Evolutionary conservation across 2,113 vertebrate species (phyloP), one percentile per base, ranked within the genome.

Genomic region (Leptosomus discolor): DNA sequence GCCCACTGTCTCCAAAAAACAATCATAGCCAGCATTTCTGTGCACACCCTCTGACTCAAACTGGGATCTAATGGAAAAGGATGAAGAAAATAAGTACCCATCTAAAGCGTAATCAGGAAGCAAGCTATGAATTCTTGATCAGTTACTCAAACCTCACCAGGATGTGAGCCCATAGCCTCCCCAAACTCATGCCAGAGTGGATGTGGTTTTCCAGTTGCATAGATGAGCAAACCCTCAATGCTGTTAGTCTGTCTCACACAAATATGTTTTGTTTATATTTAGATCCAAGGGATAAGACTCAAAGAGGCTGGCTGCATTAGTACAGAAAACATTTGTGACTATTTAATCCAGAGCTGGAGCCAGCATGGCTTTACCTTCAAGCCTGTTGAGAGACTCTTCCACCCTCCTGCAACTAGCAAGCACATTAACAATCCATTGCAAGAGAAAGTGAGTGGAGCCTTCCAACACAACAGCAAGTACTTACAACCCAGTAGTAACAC

Each of bases 21-120:
- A 2, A 65, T 34, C 46, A 50, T 0, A 77, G 68, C 10, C 34
- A 87, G 34, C 15, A 54, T 36, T 85, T 89, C 64, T 81, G 68
- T 36, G 43, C 69, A 92, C 84, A 61, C 61, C 57, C 81, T 93
- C 74, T 97, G 94, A 96, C 81, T 97, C 91, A 96, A 83, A 43
- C 24, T 12, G 16, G n/a, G 12, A 83, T 50, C 41, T 88, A 92
- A 88, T 22, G 57, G 84, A 79, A 88, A 89, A 88, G 36, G 32
- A 80, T 93, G 81, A 94, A 79, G 60, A 88, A 39, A 82, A 54
- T 16, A 83, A 94, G 53, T 43, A 95, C 12, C 61, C 74, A 92
- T 53, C 57, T 85, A 78, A 83, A 83, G 45, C 1, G 0, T 69
- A 82, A 85, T 12, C 79, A 41, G 70, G 82, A 92, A 96, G 75